These are phyloP conservation scores for Aphis gossypii DNA, from an alignment of 1,140 invertebrate genomes.

Conservation along the genomic window DNA sequence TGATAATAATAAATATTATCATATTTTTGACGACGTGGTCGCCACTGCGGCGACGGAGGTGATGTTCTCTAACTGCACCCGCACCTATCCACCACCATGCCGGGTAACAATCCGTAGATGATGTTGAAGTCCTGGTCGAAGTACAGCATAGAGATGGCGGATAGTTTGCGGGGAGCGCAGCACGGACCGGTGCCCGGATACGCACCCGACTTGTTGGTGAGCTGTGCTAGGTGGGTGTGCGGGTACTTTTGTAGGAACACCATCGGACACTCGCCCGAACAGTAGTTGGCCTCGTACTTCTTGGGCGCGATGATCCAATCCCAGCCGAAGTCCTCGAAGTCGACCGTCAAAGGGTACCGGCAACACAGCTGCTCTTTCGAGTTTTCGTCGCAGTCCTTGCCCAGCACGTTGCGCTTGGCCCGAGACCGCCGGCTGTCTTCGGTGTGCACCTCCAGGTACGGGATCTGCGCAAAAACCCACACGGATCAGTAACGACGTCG, in stretches of 20 bases:
- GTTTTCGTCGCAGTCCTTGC: conserved; percentile 79
- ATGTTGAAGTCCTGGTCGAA: conserved; percentile 89
- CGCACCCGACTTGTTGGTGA: conserved; percentile 70
- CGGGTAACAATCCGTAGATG: conserved; percentile 85
- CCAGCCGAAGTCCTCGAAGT: conserved; percentile 97
- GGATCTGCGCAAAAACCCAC: conserved; percentile 49
- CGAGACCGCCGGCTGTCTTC: conserved; percentile 70
- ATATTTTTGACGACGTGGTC: neutral
- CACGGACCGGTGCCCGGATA: conserved; percentile 82
- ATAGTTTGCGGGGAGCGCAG: conserved; percentile 88
- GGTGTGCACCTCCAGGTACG: conserved; percentile 67
- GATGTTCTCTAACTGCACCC: conserved; percentile 79
- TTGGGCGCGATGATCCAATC: conserved; percentile 98
- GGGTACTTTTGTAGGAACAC: conserved; percentile 72
- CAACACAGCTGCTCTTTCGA: conserved; percentile 84
- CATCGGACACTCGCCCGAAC: conserved; percentile 92
- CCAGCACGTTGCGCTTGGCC: conserved; percentile 66
- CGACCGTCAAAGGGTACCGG: conserved; percentile 89
- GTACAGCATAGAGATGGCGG: conserved; percentile 90
- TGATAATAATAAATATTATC: conserved; percentile 3
- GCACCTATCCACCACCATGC: conserved; percentile 92
- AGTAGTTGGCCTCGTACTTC: conserved; percentile 95
- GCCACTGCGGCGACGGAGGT: neutral
- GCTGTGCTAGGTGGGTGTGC: conserved; percentile 87
- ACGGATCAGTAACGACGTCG: neutral